phyloP scores from a whole-genome alignment of 1,140 invertebrate species.

The Nasonia vitripennis region DNA sequence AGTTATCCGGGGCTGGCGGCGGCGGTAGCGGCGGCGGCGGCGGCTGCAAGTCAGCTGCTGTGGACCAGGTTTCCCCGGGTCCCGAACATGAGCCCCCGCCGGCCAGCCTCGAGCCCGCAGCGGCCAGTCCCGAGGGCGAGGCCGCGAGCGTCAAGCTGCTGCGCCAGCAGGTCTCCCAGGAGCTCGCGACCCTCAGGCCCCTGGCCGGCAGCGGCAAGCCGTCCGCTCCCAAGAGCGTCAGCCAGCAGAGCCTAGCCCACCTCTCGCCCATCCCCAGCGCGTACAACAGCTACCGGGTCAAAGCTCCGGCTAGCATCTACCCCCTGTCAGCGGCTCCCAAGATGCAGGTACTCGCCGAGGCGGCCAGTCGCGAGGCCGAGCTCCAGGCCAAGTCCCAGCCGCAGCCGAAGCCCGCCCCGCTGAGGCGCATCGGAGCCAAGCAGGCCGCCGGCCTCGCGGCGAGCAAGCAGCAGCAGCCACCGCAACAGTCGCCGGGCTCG shows the following conservation, averaged over 20 bases:
- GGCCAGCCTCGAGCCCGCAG: constrained; percentile 10
- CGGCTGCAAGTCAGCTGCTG: constrained; percentile 49
- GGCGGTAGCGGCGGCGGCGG: constrained; percentile 66
- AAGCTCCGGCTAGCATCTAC: constrained; percentile 35
- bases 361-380: constrained; percentile 42
- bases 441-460: not conserved
- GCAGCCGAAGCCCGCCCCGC: not conserved
- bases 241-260: constrained; percentile 36
- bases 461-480: constrained; percentile 29
- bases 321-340: constrained; percentile 30
- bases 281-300: constrained; percentile 8
- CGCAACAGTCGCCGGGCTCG: constrained; percentile 42
- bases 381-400: constrained; percentile 58
- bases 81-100: constrained; percentile 52
- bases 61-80: constrained; percentile 65
- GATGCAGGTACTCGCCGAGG: constrained; percentile 40
- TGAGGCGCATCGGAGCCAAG: not conserved
- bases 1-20: constrained; percentile 72
- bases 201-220: not conserved
- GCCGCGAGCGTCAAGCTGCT: constrained; percentile 1
- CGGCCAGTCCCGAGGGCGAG: constrained; percentile 31
- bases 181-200: constrained; percentile 30
- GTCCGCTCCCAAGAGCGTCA: not conserved
- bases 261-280: constrained; percentile 27
- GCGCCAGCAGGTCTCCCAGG: constrained; percentile 12